Base-by-base conservation (phyloP, 2,888 invertebrate species). In the Pollenia griseotomentosa region DNA sequence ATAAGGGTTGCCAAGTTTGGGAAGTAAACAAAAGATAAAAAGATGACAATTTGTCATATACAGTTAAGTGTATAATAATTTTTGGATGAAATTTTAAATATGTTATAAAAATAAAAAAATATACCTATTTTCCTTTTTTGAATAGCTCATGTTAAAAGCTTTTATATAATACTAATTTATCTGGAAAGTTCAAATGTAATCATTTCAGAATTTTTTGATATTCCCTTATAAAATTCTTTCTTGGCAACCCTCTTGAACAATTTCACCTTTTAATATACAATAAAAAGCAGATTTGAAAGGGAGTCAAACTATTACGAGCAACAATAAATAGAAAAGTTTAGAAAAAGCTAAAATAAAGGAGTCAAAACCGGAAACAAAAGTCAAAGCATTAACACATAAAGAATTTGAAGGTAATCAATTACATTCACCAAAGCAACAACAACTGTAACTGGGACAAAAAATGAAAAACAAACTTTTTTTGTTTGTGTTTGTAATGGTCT, bases 331-430 rank as follows among this genome's bases (percentile, higher is more conserved):
- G 11, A 44, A 68, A 44, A 19, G 0, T 55, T 16, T 3, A 12
- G n/a, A 12, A 40, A 12, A 19, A 12, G 46, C 14, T 14, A 48
- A 57, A 33, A 33, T 6, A 33, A 79, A 63, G 14, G n/a, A 61
- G 40, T 63, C 40, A 59, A 53, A 70, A 57, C 51, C 42, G 44
- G 19, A 77, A 77, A 46, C 40, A 66, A 66, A 65, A 77, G 75
- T 59, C 57, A 66, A 66, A 65, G 73, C 51, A 59, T 51, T 23
- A 63, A 70, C 77, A 82, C 59, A 51, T 42, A 40, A 55, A 59
- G 40, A 81, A 77, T 65, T 63, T 53, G 48, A 23, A 77, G 73
- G 83, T 83, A 83, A 86, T 86, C 78, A 86, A 83, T 86, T 70
- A 79, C 59, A 83, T 57, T 59, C 63, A 10, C n/a, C 3, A 63